A percentile compares a stretch with the other conserved stretches of the same genome.
phyloP scores from a whole-genome alignment of 2,113 vertebrate species.

The Rhynchopsitta pachyrhyncha region DNA sequence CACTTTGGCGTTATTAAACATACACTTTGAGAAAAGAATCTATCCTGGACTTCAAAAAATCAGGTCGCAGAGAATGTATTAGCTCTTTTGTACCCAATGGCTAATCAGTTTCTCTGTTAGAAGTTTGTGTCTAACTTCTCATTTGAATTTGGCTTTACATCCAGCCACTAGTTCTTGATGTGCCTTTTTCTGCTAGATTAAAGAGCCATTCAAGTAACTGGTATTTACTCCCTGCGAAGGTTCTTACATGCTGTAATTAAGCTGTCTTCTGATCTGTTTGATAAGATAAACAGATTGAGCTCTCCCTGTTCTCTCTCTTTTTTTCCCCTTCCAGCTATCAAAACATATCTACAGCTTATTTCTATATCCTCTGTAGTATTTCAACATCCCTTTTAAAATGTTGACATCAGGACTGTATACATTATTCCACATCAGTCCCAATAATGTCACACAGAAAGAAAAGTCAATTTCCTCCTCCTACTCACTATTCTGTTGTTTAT shows the following conservation, averaged over 20 bases:
- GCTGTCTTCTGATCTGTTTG: conserved; percentile 52
- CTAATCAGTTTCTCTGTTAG: neutral
- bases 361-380: neutral
- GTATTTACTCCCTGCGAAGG: conserved; percentile 48
- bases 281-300: conserved; percentile 55
- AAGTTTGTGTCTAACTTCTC: neutral
- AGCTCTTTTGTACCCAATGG: neutral
- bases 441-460: conserved; percentile 47
- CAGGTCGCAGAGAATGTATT: neutral
- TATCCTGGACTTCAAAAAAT: neutral
- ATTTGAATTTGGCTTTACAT: conserved; percentile 22
- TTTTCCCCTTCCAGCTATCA: neutral
- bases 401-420: conserved; percentile 26
- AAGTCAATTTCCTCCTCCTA: conserved; percentile 53
- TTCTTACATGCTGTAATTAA: conserved; percentile 47
- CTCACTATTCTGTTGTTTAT: conserved; percentile 52
- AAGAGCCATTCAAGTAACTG: conserved; percentile 41
- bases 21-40: neutral
- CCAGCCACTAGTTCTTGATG: conserved; percentile 1
- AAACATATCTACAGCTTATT: conserved; percentile 43
- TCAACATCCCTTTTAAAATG: conserved; percentile 21
- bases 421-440: conserved; percentile 49
- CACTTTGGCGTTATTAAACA: neutral
- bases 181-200: conserved; percentile 47
- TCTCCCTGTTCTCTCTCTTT: conserved; percentile 15